A percentile compares a stretch with the other conserved stretches of the same genome.
Evolutionary conservation across 2,888 invertebrate genomes (phyloP).

Genomic region (Amitus sp.): DNA sequence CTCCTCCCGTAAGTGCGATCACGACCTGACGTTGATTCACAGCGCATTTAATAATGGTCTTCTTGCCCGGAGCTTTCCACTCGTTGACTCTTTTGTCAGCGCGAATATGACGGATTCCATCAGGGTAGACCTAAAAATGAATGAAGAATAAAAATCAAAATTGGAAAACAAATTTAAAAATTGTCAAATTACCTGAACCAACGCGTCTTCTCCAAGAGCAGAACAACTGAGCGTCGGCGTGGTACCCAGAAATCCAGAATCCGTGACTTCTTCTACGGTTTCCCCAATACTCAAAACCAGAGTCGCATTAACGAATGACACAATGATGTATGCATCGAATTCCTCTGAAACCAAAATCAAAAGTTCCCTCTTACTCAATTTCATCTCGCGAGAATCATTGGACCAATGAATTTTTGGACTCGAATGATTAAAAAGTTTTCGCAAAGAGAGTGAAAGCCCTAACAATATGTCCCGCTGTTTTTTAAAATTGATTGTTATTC

Average conservation of each 20-base stretch:
- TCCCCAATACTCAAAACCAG: slow-evolving; percentile 99
- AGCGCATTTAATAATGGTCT: slow-evolving; percentile 96
- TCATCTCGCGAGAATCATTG: slow-evolving; percentile 23
- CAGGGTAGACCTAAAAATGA: slow-evolving; percentile 84
- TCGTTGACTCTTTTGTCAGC: slow-evolving; percentile 98
- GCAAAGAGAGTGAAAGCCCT: too few species aligned
- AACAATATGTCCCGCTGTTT: slow-evolving; percentile 4
- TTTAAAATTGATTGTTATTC: slow-evolving; percentile 12
- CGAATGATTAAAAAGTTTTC: too few species aligned
- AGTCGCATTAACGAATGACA: slow-evolving; percentile 98
- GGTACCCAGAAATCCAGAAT: slow-evolving; percentile 98
- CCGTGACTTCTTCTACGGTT: slow-evolving; percentile 99
- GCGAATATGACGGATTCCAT: slow-evolving; percentile 97
- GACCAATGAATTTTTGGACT: slow-evolving; percentile 2
- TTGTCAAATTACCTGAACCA: slow-evolving; percentile 89
- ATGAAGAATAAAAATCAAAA: not conserved
- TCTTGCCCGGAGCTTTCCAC: slow-evolving; percentile 98
- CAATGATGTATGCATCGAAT: slow-evolving; percentile 99
- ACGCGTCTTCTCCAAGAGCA: slow-evolving; percentile 95
- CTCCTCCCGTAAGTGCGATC: slow-evolving; percentile 96
- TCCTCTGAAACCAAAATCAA: slow-evolving; percentile 86
- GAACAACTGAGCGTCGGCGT: slow-evolving; percentile 99
- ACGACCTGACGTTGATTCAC: slow-evolving; percentile 99
- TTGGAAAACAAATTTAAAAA: slow-evolving; percentile 7
- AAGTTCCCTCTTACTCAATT: slow-evolving; percentile 39